Conservation (phyloP, 2,888 invertebrate genomes). For the Euplagia quadripunctaria region DNA sequence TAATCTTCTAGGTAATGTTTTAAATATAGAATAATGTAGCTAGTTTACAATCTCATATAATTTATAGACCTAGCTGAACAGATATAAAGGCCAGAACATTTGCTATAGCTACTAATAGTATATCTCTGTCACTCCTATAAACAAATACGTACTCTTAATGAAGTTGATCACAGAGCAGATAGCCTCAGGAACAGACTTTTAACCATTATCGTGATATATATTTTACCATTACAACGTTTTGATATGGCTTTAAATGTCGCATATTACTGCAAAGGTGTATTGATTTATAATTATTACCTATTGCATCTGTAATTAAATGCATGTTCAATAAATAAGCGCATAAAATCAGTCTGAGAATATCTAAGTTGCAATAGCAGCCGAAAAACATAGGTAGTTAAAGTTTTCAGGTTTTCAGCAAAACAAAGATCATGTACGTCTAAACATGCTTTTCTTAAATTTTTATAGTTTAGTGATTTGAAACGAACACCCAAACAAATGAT, state of each 20-base stretch:
- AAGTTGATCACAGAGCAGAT: conserved; percentile 4
- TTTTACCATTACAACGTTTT: background rate
- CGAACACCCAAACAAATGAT: background rate
- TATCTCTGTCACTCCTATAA: background rate
- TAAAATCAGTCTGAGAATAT: background rate
- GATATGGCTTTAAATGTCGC: background rate
- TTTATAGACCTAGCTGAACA: background rate
- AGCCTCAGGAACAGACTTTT: conserved; percentile 2
- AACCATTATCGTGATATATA: background rate
- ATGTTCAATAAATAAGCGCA: conserved; percentile 1
- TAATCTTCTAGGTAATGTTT: background rate
- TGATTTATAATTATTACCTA: background rate
- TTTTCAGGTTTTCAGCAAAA: background rate
- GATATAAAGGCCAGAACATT: background rate
- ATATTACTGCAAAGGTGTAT: background rate
- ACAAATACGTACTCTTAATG: background rate
- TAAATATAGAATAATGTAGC: background rate
- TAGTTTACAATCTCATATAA: background rate
- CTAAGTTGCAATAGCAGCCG: background rate
- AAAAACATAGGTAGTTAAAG: background rate
- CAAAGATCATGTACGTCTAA: background rate
- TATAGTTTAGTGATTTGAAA: background rate
- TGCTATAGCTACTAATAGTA: background rate
- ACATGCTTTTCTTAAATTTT: background rate
- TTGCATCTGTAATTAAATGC: background rate